Conservation (phyloP, 2,797 vertebrate genomes). For the Pantherophis alleghaniensis region DNA sequence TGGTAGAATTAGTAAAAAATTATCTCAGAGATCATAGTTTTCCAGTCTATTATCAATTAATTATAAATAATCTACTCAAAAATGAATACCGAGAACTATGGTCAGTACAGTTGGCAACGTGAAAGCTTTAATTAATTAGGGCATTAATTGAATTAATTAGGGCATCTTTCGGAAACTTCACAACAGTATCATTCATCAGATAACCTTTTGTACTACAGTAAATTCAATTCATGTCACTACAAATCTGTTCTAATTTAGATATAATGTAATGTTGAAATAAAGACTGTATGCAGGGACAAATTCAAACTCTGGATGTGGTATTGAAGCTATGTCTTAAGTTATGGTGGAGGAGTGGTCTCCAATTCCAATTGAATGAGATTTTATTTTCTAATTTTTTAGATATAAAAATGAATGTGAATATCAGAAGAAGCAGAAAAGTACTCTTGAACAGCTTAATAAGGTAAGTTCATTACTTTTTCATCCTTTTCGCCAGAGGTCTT, state of each 20-base stretch:
- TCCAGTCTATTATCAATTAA: background rate
- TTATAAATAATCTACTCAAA: background rate
- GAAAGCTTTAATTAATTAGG: too few relatives aligned
- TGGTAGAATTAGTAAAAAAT: background rate
- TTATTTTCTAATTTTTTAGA: conserved; percentile 65
- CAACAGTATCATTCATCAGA: background rate
- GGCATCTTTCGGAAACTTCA: too few relatives aligned
- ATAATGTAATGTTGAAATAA: background rate
- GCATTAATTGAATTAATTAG: too few relatives aligned
- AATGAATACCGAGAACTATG: background rate
- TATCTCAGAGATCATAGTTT: background rate
- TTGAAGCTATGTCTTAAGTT: background rate
- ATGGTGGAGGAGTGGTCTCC: background rate
- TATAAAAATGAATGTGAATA: conserved; percentile 92
- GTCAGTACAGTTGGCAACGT: background rate
- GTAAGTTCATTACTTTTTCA: conserved; percentile 57
- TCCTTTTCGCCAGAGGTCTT: background rate
- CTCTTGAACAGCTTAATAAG: conserved; percentile 91
- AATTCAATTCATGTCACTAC: background rate
- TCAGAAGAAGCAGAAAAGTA: conserved; percentile 83
- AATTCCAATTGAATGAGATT: background rate
- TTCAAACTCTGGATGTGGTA: background rate
- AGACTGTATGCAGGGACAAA: background rate
- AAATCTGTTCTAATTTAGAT: background rate
- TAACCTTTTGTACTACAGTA: background rate